A percentile compares a stretch with the other conserved stretches of the same genome.
Conservation (phyloP, 1,140 invertebrate species). For the Ceratoteleas bidentatus region DNA sequence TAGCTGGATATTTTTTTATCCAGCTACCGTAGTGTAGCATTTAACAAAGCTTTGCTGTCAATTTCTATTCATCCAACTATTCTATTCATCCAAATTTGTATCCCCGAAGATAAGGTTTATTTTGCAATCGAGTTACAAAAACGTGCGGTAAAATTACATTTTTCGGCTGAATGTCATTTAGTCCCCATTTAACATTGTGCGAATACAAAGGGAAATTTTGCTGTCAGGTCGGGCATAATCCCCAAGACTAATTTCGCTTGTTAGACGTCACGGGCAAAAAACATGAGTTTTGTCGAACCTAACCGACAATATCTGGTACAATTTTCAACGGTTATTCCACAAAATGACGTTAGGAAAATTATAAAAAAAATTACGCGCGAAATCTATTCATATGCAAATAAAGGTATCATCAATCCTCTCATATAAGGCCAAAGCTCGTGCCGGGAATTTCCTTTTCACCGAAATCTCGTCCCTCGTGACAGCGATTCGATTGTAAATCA, state of each 20-base stretch:
- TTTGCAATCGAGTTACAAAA: too few species aligned
- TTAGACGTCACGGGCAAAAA: neutral
- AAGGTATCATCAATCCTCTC: slow-evolving; percentile 1
- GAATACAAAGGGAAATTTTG: neutral
- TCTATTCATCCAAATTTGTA: too few species aligned
- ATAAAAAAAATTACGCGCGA: neutral
- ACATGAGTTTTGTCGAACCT: neutral
- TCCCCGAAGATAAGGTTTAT: too few species aligned
- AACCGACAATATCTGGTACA: neutral
- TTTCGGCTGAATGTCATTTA: neutral
- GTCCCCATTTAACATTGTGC: neutral
- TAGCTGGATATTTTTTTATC: too few species aligned
- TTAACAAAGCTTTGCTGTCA: too few species aligned
- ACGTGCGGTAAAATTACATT: too few species aligned
- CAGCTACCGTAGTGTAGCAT: too few species aligned
- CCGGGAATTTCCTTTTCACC: neutral
- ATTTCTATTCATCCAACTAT: too few species aligned
- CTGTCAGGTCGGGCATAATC: neutral
- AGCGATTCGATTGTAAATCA: slow-evolving; percentile 6
- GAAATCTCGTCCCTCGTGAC: neutral
- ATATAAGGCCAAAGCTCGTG: neutral
- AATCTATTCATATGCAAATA: slow-evolving; percentile 20
- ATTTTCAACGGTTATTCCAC: neutral
- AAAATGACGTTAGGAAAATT: neutral
- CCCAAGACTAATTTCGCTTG: neutral